phyloP scores from a whole-genome alignment of 53 echinoderm and acorn worm species.

The Temnopleurus reevesii region DNA sequence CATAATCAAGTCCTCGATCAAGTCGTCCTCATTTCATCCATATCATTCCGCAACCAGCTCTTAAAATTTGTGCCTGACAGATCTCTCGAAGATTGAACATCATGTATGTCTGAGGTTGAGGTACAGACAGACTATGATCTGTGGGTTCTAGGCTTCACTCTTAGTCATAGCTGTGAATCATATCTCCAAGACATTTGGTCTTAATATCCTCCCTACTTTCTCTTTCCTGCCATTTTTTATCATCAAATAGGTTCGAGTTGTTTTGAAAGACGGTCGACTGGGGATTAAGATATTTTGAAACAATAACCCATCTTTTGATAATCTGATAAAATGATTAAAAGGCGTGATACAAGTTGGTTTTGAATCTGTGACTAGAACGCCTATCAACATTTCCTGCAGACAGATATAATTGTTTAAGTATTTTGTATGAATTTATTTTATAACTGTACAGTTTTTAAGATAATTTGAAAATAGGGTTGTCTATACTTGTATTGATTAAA shows the following conservation, averaged over 20 bases:
- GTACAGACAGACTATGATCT: too few relatives aligned
- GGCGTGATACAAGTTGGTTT: not conserved
- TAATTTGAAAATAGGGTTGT: too few relatives aligned
- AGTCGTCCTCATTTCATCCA: too few relatives aligned
- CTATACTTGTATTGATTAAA: too few relatives aligned
- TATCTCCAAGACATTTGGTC: not conserved
- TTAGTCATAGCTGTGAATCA: not conserved
- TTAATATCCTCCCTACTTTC: not conserved
- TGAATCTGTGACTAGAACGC: not conserved
- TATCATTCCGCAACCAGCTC: too few relatives aligned
- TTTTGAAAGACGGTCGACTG: not conserved
- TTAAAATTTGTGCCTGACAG: too few relatives aligned
- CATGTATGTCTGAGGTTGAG: too few relatives aligned
- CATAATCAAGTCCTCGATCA: too few relatives aligned
- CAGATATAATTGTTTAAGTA: too few relatives aligned
- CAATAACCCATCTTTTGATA: not conserved
- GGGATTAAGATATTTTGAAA: not conserved
- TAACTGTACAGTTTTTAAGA: too few relatives aligned
- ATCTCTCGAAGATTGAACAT: too few relatives aligned
- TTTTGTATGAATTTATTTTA: too few relatives aligned
- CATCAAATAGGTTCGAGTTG: not conserved
- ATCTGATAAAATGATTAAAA: not conserved
- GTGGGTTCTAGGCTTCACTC: not conserved
- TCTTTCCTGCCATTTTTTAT: not conserved
- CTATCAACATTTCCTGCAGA: not conserved